Conservation (phyloP, 2,888 invertebrate species). For the Microchrysa polita region DNA sequence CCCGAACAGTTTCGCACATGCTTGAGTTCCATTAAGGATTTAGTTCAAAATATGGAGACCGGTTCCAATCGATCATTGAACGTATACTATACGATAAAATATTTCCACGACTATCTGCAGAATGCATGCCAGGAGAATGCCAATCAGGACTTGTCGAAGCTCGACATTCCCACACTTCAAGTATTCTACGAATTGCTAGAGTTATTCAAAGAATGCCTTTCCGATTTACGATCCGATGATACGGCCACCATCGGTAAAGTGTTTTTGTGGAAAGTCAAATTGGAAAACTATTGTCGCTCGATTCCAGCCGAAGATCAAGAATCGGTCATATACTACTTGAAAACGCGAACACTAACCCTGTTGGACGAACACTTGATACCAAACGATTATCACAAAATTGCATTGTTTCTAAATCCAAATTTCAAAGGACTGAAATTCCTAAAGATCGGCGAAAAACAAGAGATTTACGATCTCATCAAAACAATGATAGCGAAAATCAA, state of each 20-base stretch:
- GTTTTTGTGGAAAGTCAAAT: slow-evolving; percentile 49
- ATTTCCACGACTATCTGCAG: slow-evolving; percentile 36
- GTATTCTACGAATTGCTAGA: slow-evolving; percentile 29
- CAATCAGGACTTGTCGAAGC: slow-evolving; percentile 22
- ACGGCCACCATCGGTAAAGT: slow-evolving; percentile 45
- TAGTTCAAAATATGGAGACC: slow-evolving; percentile 27
- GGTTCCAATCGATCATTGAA: slow-evolving; percentile 22
- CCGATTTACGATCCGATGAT: slow-evolving; percentile 29
- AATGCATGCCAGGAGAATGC: slow-evolving; percentile 25
- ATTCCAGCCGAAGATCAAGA: slow-evolving; percentile 29
- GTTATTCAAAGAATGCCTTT: slow-evolving; percentile 29
- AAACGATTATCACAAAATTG: slow-evolving; percentile 48
- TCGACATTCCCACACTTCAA: slow-evolving; percentile 31
- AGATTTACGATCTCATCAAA: slow-evolving; percentile 36
- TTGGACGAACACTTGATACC: slow-evolving; percentile 44
- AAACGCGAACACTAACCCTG: slow-evolving; percentile 29
- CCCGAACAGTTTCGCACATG: slow-evolving; percentile 28
- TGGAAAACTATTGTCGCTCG: slow-evolving; percentile 44
- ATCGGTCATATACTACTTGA: slow-evolving; percentile 40
- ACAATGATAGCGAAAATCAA: slow-evolving; percentile 31
- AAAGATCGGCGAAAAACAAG: slow-evolving; percentile 41
- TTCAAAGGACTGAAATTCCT: slow-evolving; percentile 50
- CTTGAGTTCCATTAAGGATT: slow-evolving; percentile 21
- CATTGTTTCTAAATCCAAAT: slow-evolving; percentile 49
- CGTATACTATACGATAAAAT: slow-evolving; percentile 37